Evolutionary conservation across 2,113 vertebrate species (phyloP), one percentile per base, ranked within the genome.

Genomic region (Hippocampus zosterae): DNA sequence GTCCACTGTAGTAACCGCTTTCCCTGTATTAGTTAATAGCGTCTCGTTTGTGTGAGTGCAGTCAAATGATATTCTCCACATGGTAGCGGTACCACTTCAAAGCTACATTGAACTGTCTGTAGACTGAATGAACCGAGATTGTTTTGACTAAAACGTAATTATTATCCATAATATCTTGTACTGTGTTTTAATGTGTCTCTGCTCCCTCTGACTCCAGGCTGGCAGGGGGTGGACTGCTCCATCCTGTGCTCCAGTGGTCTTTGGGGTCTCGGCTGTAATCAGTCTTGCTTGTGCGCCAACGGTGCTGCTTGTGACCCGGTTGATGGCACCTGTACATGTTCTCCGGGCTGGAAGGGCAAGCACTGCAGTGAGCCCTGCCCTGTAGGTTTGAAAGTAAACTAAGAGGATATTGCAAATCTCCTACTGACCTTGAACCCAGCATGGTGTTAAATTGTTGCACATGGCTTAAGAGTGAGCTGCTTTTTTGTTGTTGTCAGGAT

Each of bases 141-240:
- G n/a, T 55, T 68, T 67, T 5, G 40, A 23, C 29, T 61, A 16
- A 61, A 61, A 37, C 1, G 37, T 5, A 18, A 12, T 19, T 3
- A 40, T 59, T 40, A 61, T 62, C 33, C 33, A 40, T 53, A n/a
- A n/a, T n/a, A 10, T 2, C 18, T 9, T 40, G 29, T 19, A 33
- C 19, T 61, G 57, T 37, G 8, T 60, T 60, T 64, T 37, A 19
- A 52, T 19, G 15, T 46, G 9, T 75, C 15, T 74, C 7, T 57
- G 25, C 12, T 73, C 29, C 71, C 27, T 76, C 0, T 46, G 18
- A 15, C 67, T 19, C 1, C 69, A 99, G 97, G 97, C 13, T 98
- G 97, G 97, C 96, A 96, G 82, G 96, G 97, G 40, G 89, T 92
- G 19, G 96, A 98, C 77, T 99, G 97, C 70, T 92, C 94, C 61